phyloP scores from a whole-genome alignment of 1,140 invertebrate species.

The Dendrolimus kikuchii region DNA sequence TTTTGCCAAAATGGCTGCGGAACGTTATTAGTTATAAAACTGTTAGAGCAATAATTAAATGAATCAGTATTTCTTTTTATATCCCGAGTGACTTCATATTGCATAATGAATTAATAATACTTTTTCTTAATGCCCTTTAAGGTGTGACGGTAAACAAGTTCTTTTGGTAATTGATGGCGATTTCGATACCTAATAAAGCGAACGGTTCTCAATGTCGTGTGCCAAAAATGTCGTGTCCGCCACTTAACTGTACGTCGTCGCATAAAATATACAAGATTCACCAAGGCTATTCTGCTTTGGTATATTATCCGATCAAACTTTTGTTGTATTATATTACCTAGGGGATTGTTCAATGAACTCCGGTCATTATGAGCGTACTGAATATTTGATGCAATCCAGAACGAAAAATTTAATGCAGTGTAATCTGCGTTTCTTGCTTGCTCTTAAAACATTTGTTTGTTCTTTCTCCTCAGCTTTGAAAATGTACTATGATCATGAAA shows the following conservation, averaged over 20 bases:
- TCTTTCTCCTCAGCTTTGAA: too few relatives aligned
- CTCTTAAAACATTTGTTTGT: too few relatives aligned
- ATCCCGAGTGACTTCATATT: too few relatives aligned
- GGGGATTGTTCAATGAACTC: conserved; percentile 16
- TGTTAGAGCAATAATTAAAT: too few relatives aligned
- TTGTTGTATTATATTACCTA: conserved; percentile 31
- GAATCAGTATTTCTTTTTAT: too few relatives aligned
- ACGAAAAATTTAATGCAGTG: background rate
- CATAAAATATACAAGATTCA: conserved; percentile 30
- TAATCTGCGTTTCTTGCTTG: too few relatives aligned
- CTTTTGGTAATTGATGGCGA: conserved; percentile 7
- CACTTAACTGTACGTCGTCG: conserved; percentile 21
- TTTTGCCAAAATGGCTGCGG: too few relatives aligned
- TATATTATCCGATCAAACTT: conserved; percentile 39
- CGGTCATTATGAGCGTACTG: conserved; percentile 19
- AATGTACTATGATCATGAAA: too few relatives aligned
- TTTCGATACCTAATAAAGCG: conserved; percentile 22
- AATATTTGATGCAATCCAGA: background rate
- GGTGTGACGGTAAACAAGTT: background rate
- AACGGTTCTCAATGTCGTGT: conserved; percentile 23
- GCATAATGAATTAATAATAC: too few relatives aligned
- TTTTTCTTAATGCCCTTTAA: too few relatives aligned
- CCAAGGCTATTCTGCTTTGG: conserved; percentile 27
- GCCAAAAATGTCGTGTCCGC: conserved; percentile 27
- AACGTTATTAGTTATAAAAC: too few relatives aligned